Base-by-base conservation (phyloP, 64 coral and sea anemone species). In the Dendronephthya gigantea region DNA sequence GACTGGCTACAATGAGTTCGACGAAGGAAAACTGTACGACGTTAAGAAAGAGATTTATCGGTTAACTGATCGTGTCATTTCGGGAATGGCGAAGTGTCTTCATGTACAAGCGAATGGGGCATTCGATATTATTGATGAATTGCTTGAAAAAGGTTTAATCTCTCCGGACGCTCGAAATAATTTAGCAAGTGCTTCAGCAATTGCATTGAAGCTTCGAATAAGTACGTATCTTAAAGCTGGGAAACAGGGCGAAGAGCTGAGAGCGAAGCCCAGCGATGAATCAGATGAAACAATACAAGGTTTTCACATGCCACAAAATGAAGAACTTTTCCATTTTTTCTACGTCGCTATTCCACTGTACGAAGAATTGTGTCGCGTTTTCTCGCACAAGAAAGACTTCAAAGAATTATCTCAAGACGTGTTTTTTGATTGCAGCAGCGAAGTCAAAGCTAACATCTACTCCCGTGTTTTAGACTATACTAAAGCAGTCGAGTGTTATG, bases 41-140 rank as follows among this genome's bases (percentile, higher is more conserved):
- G 72, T 79, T 34, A 79, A 79, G 32, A 79, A 79, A 17, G 72
- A 79, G 2, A 79, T 79, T 79, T 79, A 79, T 79, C 72, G 72
- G 16, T 39, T 79, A 79, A 79, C 36, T 6, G 72, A 79, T 39
- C 30, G 72, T 28, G 32, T 79, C 11, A 34, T 79, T 10, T 34
- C 72, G 32, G 36, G 72, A 36, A 4, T 79, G 1, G 36, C 2
- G 30, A 34, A 6, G 28, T 79, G 36, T 39, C 36, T 79, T 39
- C 13, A 79, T 17, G 72, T 39, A 35, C 36, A 39, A 34, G 72
- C 27, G 29, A 34, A 79, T 36, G 36, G 72, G 0, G 30, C 72
- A 15, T 79, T 34, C 32, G 72, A 79, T 15, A 12, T 34, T 9
- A 19, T 79, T 4, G 72, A 79, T 15, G 30, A 39, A 39, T 34